Evolutionary conservation across 1,140 invertebrate genomes (phyloP), one percentile per base, ranked within the genome.

Genomic region (Euura lappo): DNA sequence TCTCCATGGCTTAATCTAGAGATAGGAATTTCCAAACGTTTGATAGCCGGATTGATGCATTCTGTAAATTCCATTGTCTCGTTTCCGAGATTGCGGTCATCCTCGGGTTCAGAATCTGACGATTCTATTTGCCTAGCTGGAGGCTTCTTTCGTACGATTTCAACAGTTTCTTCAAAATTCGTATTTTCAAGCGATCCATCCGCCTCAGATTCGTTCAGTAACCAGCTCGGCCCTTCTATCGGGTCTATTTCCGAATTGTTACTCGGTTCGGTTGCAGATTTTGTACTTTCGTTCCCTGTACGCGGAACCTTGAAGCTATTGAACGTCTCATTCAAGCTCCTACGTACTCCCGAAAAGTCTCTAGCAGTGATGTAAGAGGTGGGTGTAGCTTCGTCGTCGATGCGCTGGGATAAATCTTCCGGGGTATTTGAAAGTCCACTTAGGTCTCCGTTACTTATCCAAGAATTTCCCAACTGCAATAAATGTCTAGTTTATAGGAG

Each of bases 171-270:
- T 60, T 60, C 51, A 3, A 60, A 3, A 6, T 60, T n/a, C 13
- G 51, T 60, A 60, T 60, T n/a, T 4, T 4, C 51, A 60, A 60
- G 3, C 51, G 65, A 45, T 45, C n/a, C 44, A 65, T 72, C 66
- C 6, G 10, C 45, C 75, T 68, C 51, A 13, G 72, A 70, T 65
- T 77, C 74, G 67, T 77, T 74, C n/a, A 83, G 81, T 70, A 83
- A 73, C 87, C 86, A 88, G 46, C 87, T 88, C 4, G 87, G 78
- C 2, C 87, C 86, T 75, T 88, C 86, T 2, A 87, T 42, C 0
- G 85, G 85, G 81, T 88, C 86, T 3, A 74, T 68, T 0, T 69
- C 6, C 28, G 73, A 74, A 6, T 70, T 69, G 43, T 3, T 73
- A 60, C 3, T 3, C 13, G 51, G 28, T 28, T 60, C 28, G 28